Base-by-base conservation (phyloP, 1,140 invertebrate species). In the Drosophila repleta region DNA sequence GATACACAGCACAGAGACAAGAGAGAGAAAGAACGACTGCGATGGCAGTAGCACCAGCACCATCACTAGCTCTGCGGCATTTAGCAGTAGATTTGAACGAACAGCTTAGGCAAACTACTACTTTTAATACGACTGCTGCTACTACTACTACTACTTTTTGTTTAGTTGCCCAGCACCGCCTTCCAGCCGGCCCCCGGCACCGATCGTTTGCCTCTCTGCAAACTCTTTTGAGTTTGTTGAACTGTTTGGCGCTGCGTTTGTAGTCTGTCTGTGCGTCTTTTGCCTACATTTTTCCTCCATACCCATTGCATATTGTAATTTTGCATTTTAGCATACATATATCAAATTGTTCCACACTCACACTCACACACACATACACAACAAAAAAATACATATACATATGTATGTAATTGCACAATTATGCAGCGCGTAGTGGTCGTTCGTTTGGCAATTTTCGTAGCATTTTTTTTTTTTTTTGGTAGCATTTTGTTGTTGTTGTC, bases 391-490 rank as follows among this genome's bases (percentile, higher is more conserved):
- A 53, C 41, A 63, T 53, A 67, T 51, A 63, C 41, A 48, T 68
- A 41, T 71, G 21, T 67, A 60, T 76, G 53, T 77, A 88, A 88
- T 88, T 88, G 83, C 82, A 87, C 82, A 88, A 87, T 88, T 88
- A 76, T 87, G 75, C 82, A 87, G 74, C 82, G 75, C 66, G 68
- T 68, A 51, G 73, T 65, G 62, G 69, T 75, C 62, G 46, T 83
- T 75, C 62, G 46, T 83, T 83, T 82, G 58, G 71, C 63, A 87
- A 67, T 58, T 62, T 63, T 71, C 46, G 63, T 65, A 63, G 58
- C 21, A 48, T 57, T 72, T 56, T 46, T 18, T 68, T 67, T 32
- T 24, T n/a, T 29, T 32, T 48, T 46, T 49, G 10, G 17, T 55
- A 64, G 29, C 41, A 17, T 49, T 57, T 57, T 57, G 20, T 57